phyloP scores from a whole-genome alignment of 2,113 vertebrate species.

The Brachyhypopomus occidentalis region DNA sequence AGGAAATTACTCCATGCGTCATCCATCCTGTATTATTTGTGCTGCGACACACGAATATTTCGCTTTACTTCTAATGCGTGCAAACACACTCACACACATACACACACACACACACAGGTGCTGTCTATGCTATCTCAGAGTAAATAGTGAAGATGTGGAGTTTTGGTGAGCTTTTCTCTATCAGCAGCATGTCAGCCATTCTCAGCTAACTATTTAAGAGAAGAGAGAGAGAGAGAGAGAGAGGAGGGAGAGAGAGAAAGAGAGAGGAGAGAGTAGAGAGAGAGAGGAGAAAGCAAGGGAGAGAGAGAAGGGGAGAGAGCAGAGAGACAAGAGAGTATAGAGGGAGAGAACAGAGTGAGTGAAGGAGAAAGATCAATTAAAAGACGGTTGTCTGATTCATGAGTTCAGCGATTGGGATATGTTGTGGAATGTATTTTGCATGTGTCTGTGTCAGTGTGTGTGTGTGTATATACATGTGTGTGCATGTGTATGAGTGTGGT shows the following conservation, averaged over 20 bases:
- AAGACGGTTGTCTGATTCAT: conserved; percentile 32
- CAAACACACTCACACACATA: conserved; percentile 15
- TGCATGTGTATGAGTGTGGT: neutral
- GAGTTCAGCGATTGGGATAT: conserved; percentile 11
- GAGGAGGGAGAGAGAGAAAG: neutral
- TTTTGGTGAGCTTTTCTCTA: conserved; percentile 21
- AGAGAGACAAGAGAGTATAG: neutral
- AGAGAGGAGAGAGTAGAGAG: neutral
- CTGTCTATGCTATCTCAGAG: conserved; percentile 37
- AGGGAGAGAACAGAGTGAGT: neutral
- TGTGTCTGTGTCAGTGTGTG: neutral
- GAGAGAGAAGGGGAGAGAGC: neutral
- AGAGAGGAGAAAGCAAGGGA: neutral
- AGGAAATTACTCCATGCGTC: conserved; percentile 12
- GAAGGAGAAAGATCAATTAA: conserved; percentile 3
- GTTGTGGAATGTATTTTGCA: no score
- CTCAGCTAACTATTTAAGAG: conserved; percentile 51
- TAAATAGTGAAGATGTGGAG: conserved; percentile 36
- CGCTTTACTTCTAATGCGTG: neutral
- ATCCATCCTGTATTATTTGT: neutral
- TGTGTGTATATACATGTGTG: neutral
- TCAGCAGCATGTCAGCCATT: conserved; percentile 44
- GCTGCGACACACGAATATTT: neutral
- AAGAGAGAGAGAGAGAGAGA: neutral
- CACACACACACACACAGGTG: conserved; percentile 23